Evolutionary conservation across 2,888 invertebrate genomes (phyloP).

Genomic region (Cantharis rufa): DNA sequence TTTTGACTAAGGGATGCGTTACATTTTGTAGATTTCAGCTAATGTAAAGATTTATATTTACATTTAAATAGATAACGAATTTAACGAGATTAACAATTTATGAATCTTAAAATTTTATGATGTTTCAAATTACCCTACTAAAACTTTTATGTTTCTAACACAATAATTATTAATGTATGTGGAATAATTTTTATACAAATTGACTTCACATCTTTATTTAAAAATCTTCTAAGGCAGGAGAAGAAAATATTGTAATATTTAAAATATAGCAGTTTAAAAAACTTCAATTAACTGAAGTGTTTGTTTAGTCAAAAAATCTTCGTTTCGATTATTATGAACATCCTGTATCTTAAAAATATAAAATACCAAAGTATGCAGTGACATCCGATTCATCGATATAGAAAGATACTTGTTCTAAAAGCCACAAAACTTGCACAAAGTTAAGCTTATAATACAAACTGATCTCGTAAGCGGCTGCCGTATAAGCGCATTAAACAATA

Average conservation of each 20-base stretch:
- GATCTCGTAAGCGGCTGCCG: not conserved
- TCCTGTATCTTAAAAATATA: not conserved
- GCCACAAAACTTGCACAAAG: not conserved
- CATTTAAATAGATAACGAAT: not conserved
- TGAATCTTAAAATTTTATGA: not conserved
- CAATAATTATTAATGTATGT: too few relatives aligned
- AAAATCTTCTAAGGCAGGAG: too few relatives aligned
- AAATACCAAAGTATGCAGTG: not conserved
- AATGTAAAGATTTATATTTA: not conserved
- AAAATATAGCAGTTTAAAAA: too few relatives aligned
- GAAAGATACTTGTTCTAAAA: not conserved
- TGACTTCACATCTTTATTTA: too few relatives aligned
- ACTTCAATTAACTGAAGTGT: too few relatives aligned
- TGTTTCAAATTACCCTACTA: not conserved
- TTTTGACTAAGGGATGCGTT: not conserved
- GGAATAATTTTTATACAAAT: too few relatives aligned
- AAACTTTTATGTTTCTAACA: not conserved
- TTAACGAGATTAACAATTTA: too few relatives aligned
- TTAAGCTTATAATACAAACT: not conserved
- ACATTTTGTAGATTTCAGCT: not conserved
- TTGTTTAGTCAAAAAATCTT: too few relatives aligned
- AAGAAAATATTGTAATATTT: too few relatives aligned
- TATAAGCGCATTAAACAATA: not conserved
- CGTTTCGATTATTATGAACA: too few relatives aligned
- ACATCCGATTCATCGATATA: not conserved